Conservation (phyloP, 2,888 invertebrate species). For the Leptinotarsa tumamoca region DNA sequence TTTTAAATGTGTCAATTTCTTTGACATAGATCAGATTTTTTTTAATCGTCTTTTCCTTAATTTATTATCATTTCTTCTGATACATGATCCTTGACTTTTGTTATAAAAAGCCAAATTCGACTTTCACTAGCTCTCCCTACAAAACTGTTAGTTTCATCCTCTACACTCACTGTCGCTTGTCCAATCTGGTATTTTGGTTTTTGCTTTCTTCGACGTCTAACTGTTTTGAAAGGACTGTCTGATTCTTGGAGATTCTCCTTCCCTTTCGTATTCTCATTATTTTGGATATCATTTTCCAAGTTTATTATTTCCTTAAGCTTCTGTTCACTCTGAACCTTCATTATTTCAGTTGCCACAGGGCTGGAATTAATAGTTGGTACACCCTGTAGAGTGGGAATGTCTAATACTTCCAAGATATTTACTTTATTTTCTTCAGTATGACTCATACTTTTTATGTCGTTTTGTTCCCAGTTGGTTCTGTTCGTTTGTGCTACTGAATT, state of each 20-base stretch:
- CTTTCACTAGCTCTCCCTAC: slow-evolving; percentile 14
- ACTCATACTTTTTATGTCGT: no score
- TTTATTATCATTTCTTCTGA: slow-evolving; percentile 7
- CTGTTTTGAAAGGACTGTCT: slow-evolving; percentile 11
- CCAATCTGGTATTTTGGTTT: slow-evolving; percentile 6
- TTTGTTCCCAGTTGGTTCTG: no score
- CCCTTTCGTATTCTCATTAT: not conserved
- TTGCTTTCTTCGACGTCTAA: slow-evolving; percentile 9
- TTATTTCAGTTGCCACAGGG: not conserved
- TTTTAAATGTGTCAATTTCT: slow-evolving; percentile 18
- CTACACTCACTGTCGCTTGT: slow-evolving; percentile 8
- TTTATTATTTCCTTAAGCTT: no score
- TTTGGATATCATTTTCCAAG: not conserved
- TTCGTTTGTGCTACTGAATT: no score
- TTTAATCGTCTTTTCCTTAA: slow-evolving; percentile 7
- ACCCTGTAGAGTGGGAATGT: no score
- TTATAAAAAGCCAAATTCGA: slow-evolving; percentile 10
- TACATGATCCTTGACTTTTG: slow-evolving; percentile 8
- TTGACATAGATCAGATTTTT: slow-evolving; percentile 11
- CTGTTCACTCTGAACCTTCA: not conserved
- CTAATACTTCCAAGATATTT: no score
- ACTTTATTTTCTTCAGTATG: no score
- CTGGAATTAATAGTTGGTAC: no score
- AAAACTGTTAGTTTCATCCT: slow-evolving; percentile 19
- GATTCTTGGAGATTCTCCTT: not conserved